Evolutionary conservation across 2,113 vertebrate genomes (phyloP).

Genomic region (Atractosteus spatula): DNA sequence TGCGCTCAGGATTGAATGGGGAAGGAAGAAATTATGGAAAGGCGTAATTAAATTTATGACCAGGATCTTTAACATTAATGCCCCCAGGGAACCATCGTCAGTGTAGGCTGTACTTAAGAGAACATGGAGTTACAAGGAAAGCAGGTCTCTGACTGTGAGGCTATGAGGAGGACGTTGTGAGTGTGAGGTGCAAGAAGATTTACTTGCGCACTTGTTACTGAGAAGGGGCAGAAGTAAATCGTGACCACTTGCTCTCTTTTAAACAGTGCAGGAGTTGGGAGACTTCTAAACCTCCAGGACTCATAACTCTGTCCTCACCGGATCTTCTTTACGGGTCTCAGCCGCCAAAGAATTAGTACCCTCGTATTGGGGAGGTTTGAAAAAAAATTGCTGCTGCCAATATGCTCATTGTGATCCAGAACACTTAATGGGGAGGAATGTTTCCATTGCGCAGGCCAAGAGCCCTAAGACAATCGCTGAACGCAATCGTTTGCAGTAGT

Average conservation of each 20-base stretch:
- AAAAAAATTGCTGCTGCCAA: background rate
- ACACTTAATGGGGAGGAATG: background rate
- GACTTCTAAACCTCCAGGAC: background rate
- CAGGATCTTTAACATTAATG: background rate
- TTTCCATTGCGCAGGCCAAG: background rate
- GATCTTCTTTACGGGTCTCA: background rate
- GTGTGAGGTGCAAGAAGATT: background rate
- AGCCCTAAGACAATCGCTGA: background rate
- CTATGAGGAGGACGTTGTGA: no score
- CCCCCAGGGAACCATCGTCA: background rate
- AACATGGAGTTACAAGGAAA: no score
- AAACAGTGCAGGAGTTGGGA: background rate
- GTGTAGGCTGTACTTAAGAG: background rate
- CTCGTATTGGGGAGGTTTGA: background rate
- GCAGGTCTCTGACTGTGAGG: background rate
- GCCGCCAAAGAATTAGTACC: background rate
- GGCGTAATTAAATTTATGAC: constrained; percentile 3
- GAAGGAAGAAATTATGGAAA: background rate
- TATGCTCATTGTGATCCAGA: background rate
- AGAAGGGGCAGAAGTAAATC: constrained; percentile 2
- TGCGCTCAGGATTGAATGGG: background rate
- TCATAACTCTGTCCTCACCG: background rate
- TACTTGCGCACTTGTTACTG: constrained; percentile 5
- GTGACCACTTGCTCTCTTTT: no score
- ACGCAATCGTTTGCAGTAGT: background rate